Evolutionary conservation across 2,888 invertebrate species (phyloP).

Genomic region (Glaucopsyche alexis): DNA sequence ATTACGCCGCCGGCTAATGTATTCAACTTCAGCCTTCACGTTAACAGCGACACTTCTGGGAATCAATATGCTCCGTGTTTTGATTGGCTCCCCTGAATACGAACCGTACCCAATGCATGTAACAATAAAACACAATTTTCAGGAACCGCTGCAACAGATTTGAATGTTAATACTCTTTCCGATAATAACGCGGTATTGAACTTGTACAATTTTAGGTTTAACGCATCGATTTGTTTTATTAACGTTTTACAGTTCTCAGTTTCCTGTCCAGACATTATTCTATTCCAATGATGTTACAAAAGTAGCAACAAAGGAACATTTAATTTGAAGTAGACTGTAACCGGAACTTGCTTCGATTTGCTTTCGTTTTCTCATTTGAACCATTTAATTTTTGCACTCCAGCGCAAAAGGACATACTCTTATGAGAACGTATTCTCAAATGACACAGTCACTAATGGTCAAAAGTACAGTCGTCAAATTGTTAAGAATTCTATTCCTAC

Average conservation of each 20-base stretch:
- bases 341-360: neutral
- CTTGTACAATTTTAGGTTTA: slow-evolving; percentile 79
- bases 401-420: too few relatives aligned
- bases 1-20: slow-evolving; percentile 80
- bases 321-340: neutral
- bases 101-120: slow-evolving; percentile 55
- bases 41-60: slow-evolving; percentile 81
- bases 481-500: too few relatives aligned
- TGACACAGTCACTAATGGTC: too few relatives aligned
- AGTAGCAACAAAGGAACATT: slow-evolving; percentile 31
- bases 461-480: too few relatives aligned
- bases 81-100: slow-evolving; percentile 70
- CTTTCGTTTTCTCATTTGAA: neutral
- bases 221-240: slow-evolving; percentile 78
- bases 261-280: slow-evolving; percentile 66
- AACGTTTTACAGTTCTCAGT: slow-evolving; percentile 72
- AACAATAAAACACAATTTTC: slow-evolving; percentile 62
- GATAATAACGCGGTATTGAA: slow-evolving; percentile 78
- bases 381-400: too few relatives aligned
- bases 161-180: slow-evolving; percentile 79
- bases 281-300: slow-evolving; percentile 57
- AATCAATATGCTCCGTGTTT: slow-evolving; percentile 81
- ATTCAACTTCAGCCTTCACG: slow-evolving; percentile 80
- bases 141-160: slow-evolving; percentile 61
- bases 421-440: too few relatives aligned